Evolutionary conservation across 2,113 vertebrate species (phyloP).

Genomic region (Nothocercus nigrocapillus): DNA sequence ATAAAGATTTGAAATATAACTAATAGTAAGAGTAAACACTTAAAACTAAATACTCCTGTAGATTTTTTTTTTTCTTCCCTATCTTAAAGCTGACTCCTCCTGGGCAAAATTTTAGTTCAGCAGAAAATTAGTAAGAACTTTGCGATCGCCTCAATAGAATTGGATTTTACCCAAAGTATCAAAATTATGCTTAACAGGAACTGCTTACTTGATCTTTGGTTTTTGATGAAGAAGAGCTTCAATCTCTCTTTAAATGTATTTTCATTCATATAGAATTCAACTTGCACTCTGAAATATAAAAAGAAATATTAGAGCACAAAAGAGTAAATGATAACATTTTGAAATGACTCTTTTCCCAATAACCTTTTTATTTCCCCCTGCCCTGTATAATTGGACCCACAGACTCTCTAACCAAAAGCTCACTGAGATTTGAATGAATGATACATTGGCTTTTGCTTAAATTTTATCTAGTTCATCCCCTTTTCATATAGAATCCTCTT

Average conservation of each 20-base stretch:
- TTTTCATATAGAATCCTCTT: neutral
- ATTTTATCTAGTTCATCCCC: neutral
- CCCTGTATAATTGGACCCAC: neutral
- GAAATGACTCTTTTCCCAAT: neutral
- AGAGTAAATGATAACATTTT: neutral
- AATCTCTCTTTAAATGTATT: conserved; percentile 89
- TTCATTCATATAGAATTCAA: conserved; percentile 89
- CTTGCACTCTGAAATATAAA: conserved; percentile 83
- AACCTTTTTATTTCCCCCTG: neutral
- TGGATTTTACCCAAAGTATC: neutral
- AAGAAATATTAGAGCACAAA: conserved; percentile 28
- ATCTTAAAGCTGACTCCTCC: neutral
- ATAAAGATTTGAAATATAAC: neutral
- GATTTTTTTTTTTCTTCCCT: neutral
- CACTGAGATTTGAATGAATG: neutral
- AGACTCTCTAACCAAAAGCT: neutral
- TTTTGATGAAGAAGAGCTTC: conserved; percentile 91
- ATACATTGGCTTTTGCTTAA: neutral
- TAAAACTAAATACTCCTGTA: neutral
- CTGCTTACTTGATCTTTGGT: conserved; percentile 90
- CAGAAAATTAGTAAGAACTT: neutral
- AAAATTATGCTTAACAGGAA: neutral
- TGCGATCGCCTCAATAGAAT: neutral
- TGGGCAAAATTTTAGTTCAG: neutral
- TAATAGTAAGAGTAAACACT: neutral